Evolutionary conservation across 2,888 invertebrate species (phyloP), one percentile per base, ranked within the genome.

Genomic region (Pristionchus japonicus): DNA sequence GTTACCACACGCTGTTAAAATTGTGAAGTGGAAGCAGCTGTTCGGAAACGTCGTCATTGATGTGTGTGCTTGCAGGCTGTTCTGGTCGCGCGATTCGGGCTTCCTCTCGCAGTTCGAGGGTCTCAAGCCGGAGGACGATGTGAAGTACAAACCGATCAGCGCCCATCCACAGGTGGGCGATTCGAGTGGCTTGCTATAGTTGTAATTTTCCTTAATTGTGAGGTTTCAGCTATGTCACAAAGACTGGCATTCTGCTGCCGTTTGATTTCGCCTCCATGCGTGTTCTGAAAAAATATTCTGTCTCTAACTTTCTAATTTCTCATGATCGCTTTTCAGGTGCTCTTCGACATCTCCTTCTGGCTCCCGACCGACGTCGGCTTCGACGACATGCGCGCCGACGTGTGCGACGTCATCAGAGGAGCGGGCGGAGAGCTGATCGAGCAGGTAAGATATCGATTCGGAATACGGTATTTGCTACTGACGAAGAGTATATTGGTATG

Each of bases 11-110:
- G 70, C 37, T 27, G 3, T 47, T 1, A 13, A 43, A 43, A n/a
- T 77, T 31, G 43, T 11, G 70, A 40, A 37, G 70, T n/a, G 27
- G 27, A n/a, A 9, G 70, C 40, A 37, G 37, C 37, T 70, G 37
- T 70, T 70, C 0, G 77, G 77, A 77, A 77, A 43, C 70, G 77
- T 77, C 77, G 77, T 1, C 77, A 0, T 9, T 23, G n/a, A 40
- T 11, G 17, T 3, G 27, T 27, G 47, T 34, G 57, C 23, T 89
- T 89, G 40, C 77, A 91, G 99, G 88, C 95, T 98, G 49, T 98
- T 99, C 95, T 99, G 99, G 99, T 97, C 97, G 90, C 96, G 95
- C 1, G 99, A 99, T 95, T 96, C 96, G 17, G 98, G 98, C 13
- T 98, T 99, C 94, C 94, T 97, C 20, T 96, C 96, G 74, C 99